Percentiles rank a stretch among this genome's conserved stretches.
These are phyloP conservation scores for Marasmarcha lunaedactyla DNA, from an alignment of 2,888 invertebrate species.

Conservation along the genomic window DNA sequence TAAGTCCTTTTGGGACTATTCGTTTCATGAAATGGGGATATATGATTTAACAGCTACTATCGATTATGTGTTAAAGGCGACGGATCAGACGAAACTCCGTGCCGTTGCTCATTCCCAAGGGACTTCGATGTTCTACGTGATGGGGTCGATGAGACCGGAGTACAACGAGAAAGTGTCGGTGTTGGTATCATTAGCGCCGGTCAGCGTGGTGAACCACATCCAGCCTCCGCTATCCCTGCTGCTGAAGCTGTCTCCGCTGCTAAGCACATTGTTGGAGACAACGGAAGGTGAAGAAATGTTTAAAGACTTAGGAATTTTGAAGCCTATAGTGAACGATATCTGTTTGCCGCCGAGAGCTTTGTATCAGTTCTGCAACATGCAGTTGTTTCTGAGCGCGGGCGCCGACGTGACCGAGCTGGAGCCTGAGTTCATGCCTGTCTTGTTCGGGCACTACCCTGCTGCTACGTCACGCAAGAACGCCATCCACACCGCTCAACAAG, in stretches of 20 bases:
- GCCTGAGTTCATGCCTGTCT: conserved; percentile 32
- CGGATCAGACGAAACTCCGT: conserved; percentile 58
- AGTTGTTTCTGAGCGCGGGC: conserved; percentile 49
- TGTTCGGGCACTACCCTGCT: conserved; percentile 23
- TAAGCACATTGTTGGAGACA: conserved; percentile 39
- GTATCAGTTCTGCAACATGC: conserved; percentile 30
- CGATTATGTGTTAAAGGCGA: conserved; percentile 31
- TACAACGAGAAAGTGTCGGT: conserved; percentile 67
- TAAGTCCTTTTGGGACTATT: conserved; percentile 56
- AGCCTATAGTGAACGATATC: conserved; percentile 6
- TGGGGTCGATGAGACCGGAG: conserved; percentile 55
- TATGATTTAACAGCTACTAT: conserved; percentile 76
- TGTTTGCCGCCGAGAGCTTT: conserved; percentile 15
- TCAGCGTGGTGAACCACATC: conserved; percentile 50
- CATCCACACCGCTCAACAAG: conserved; percentile 21
- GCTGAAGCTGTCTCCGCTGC: conserved; percentile 26
- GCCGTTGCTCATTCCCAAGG: conserved; percentile 79
- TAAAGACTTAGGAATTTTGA: conserved; percentile 12
- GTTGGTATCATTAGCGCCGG: conserved; percentile 64
- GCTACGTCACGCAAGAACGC: conserved; percentile 23
- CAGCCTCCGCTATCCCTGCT: conserved; percentile 21
- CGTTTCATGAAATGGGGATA: conserved; percentile 76
- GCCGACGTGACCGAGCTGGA: conserved; percentile 61
- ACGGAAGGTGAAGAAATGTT: conserved; percentile 24
- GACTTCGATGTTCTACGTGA: conserved; percentile 61